Percentiles rank a stretch among this genome's conserved stretches.
phyloP scores from a whole-genome alignment of 2,797 vertebrate species.

The Thunnus albacares region DNA sequence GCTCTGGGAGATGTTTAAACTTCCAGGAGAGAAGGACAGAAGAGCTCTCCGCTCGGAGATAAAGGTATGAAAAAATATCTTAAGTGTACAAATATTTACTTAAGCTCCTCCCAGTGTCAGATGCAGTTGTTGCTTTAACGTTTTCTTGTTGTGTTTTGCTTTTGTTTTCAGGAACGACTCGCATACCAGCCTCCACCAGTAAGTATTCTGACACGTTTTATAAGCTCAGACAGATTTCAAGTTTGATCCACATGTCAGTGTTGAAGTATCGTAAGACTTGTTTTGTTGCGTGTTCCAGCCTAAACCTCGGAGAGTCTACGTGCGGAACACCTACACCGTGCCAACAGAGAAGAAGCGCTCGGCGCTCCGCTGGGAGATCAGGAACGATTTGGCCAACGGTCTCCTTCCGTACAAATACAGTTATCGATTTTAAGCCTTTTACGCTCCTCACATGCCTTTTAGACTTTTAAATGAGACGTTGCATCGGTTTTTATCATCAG shows the following conservation, averaged over 20 bases:
- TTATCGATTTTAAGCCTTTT: conserved; percentile 50
- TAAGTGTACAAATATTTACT: not conserved
- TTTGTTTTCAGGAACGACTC: conserved; percentile 81
- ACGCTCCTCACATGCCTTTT: conserved; percentile 1
- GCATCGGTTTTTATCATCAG: conserved; percentile 8
- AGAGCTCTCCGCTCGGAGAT: conserved; percentile 82
- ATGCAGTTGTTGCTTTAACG: not conserved
- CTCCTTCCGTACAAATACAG: conserved; percentile 80
- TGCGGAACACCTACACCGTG: conserved; percentile 89
- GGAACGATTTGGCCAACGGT: conserved; percentile 88
- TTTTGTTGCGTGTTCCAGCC: conserved; percentile 67
- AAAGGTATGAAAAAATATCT: conserved; percentile 68
- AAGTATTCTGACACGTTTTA: conserved; percentile 54
- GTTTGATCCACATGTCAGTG: too few relatives aligned
- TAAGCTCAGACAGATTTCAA: too few relatives aligned
- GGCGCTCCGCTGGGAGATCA: conserved; percentile 89
- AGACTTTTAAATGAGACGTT: conserved; percentile 16
- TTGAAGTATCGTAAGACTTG: too few relatives aligned
- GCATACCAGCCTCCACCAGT: conserved; percentile 81
- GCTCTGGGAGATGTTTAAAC: conserved; percentile 84
- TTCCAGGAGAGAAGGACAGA: conserved; percentile 83
- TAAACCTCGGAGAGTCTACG: conserved; percentile 71
- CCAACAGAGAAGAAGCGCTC: conserved; percentile 93
- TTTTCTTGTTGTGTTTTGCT: not conserved
- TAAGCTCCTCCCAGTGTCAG: too few relatives aligned